Percentiles rank a stretch among this genome's conserved stretches.
These are phyloP conservation scores for Rapana venosa DNA, from an alignment of 2,888 invertebrate species.

Conservation along the genomic window DNA sequence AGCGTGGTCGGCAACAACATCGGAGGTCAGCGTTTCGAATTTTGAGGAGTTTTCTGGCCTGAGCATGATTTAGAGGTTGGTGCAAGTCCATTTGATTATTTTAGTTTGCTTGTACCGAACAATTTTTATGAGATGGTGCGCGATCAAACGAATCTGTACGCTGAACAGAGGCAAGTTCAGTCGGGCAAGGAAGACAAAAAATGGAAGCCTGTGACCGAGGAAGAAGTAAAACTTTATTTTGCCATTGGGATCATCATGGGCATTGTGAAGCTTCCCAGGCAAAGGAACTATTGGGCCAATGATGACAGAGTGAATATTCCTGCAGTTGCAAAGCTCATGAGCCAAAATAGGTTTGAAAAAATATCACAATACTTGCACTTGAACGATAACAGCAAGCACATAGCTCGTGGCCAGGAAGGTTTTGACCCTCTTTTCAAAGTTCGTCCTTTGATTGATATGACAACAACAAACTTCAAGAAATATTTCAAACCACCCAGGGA, in stretches of 20 bases:
- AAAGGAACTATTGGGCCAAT: neutral
- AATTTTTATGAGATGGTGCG: neutral
- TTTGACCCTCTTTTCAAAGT: conserved; percentile 29
- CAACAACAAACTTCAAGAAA: neutral
- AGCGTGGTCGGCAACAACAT: neutral
- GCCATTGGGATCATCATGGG: conserved; percentile 31
- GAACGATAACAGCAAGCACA: neutral
- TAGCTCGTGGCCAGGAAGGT: neutral
- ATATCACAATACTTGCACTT: conserved; percentile 13
- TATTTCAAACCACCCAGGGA: neutral
- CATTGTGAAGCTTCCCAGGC: conserved; percentile 25
- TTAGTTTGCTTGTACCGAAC: neutral
- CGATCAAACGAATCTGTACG: neutral
- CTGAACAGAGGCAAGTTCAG: neutral
- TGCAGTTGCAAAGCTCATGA: neutral
- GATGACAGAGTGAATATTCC: conserved; percentile 15
- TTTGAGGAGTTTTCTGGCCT: neutral
- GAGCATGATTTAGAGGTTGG: neutral
- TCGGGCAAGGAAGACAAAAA: neutral
- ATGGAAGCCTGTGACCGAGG: neutral
- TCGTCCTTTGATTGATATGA: neutral
- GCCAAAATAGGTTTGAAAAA: conserved; percentile 10
- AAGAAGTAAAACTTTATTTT: conserved; percentile 30
- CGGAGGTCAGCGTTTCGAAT: neutral
- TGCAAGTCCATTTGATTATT: neutral